Evolutionary conservation across 1,140 invertebrate genomes (phyloP), one percentile per base, ranked within the genome.

Genomic region (Saccostrea cuccullata): DNA sequence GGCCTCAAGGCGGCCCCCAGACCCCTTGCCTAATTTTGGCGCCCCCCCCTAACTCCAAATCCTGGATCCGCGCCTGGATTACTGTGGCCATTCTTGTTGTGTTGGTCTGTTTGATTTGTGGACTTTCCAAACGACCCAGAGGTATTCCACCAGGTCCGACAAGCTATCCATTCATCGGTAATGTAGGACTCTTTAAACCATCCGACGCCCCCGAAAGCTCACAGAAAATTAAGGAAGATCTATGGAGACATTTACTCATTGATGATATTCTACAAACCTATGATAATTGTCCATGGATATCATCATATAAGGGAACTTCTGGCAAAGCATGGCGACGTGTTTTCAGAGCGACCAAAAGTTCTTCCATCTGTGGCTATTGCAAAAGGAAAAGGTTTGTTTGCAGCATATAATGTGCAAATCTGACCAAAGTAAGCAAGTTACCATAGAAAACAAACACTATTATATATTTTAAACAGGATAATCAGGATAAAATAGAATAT

Each of bases 231-330:
- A 0, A 1, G 30, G 30, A 1, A 36, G 30, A 36, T 36, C 2
- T 36, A 36, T 36, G 30, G 0, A 36, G 30, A 36, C 2, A 13
- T 20, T 82, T 89, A n/a, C 86, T 92, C 26, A 87, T 90, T 1
- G n/a, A n/a, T n/a, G n/a, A n/a, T n/a, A n/a, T n/a, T n/a, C n/a
- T n/a, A n/a, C n/a, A n/a, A n/a, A n/a, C n/a, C n/a, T n/a, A n/a
- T n/a, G n/a, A n/a, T n/a, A n/a, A n/a, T n/a, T n/a, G 26, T 91
- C 26, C 90, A 90, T 87, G 87, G 91, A 36, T 89, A 82, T 64
- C 82, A 91, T 3, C 40, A 67, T 6, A 84, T 92, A 1, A 70
- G 86, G 55, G 89, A 92, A 23, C 84, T 87, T 2, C 23, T 92
- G 17, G 87, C 90, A 9, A 92, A 89, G 77, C 84, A 88, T 36